A percentile compares a stretch with the other conserved stretches of the same genome.
Evolutionary conservation across 2,888 invertebrate genomes (phyloP).

Genomic region (Blastobasis lacticolella): DNA sequence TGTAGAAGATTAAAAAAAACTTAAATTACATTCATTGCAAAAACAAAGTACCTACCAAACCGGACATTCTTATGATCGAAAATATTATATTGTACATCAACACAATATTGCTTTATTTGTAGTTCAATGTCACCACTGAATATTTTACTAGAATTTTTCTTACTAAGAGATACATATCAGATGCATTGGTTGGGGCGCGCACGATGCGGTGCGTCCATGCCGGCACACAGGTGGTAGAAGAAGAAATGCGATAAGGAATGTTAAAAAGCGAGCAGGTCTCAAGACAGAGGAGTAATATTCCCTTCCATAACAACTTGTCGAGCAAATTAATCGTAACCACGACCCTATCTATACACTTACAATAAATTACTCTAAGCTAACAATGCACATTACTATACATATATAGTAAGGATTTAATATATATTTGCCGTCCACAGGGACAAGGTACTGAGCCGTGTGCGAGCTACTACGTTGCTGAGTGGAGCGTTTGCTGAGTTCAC

Average conservation of each 20-base stretch:
- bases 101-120: conserved; percentile 36
- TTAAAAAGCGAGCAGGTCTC: conserved; percentile 60
- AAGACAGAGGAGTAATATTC: conserved; percentile 46
- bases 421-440: conserved; percentile 55
- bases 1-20: conserved; percentile 27
- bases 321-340: conserved; percentile 48
- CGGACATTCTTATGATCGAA: too few relatives aligned
- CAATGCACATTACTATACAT: conserved; percentile 61
- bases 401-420: conserved; percentile 48
- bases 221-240: conserved; percentile 24
- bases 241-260: conserved; percentile 55
- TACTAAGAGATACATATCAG: too few relatives aligned
- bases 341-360: conserved; percentile 64
- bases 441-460: conserved; percentile 64
- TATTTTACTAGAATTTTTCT: background rate
- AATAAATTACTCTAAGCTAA: conserved; percentile 68
- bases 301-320: conserved; percentile 39
- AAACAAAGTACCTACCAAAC: conserved; percentile 22
- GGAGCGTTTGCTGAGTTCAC: conserved; percentile 35
- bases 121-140: conserved; percentile 27
- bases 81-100: conserved; percentile 29
- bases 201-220: too few relatives aligned
- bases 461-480: conserved; percentile 36
- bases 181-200: too few relatives aligned
- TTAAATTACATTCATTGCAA: conserved; percentile 33